Percentiles rank a stretch among this genome's conserved stretches.
These are phyloP conservation scores for Drosophila atripex DNA, from an alignment of 2,888 invertebrate genomes.

Conservation along the genomic window DNA sequence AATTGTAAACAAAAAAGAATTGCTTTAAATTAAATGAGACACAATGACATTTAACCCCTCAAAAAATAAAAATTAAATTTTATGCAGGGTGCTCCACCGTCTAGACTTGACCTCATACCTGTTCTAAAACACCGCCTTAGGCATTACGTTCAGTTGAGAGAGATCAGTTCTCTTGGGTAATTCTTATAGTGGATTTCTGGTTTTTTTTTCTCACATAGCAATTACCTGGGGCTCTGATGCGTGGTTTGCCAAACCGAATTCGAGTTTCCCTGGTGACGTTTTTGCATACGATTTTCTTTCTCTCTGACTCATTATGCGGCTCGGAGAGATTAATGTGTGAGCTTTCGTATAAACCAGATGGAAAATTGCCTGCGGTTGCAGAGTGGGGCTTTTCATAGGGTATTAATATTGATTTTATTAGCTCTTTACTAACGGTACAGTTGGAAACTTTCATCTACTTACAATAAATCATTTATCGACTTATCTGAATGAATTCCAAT, in stretches of 20 bases:
- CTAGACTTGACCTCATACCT: conserved; percentile 15
- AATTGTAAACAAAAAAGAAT: neutral
- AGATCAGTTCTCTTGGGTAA: conserved; percentile 22
- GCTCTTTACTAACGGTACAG: neutral
- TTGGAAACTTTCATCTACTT: neutral
- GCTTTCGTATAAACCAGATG: conserved; percentile 5
- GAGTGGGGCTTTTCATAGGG: neutral
- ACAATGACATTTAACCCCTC: neutral
- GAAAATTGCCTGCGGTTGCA: conserved; percentile 10
- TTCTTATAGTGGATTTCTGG: conserved; percentile 19
- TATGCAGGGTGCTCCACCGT: neutral
- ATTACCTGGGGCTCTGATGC: conserved; percentile 8
- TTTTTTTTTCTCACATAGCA: conserved; percentile 19
- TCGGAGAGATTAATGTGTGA: neutral
- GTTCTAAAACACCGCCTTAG: conserved; percentile 14
- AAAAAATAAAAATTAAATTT: neutral
- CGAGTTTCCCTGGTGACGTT: conserved; percentile 39
- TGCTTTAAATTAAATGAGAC: neutral
- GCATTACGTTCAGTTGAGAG: conserved; percentile 17
- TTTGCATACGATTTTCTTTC: conserved; percentile 9
- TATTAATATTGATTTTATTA: neutral
- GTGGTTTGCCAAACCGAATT: conserved; percentile 39
- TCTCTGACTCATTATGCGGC: conserved; percentile 15
- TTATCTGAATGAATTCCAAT: neutral
- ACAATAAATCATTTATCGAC: conserved; percentile 3